Conservation (phyloP, 2,113 vertebrate genomes). For the Electrona antarctica region DNA sequence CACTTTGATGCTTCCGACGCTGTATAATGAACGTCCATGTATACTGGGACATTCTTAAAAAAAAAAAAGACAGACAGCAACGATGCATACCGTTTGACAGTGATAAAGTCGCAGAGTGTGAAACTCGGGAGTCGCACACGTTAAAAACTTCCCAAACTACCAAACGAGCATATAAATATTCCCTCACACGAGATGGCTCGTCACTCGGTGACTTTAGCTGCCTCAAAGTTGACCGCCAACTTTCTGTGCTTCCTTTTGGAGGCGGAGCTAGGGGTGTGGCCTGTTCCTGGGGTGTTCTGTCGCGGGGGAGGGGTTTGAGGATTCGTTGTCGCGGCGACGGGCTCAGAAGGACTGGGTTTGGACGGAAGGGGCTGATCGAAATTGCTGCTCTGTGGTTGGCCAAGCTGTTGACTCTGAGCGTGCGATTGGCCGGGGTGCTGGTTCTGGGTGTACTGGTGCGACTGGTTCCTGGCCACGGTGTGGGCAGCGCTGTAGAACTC, state of each 20-base stretch:
- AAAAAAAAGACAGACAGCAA: not conserved
- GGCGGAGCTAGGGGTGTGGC: conserved; percentile 81
- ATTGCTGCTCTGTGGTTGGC: conserved; percentile 25
- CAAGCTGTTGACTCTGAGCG: conserved; percentile 8
- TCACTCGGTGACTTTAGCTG: conserved; percentile 90
- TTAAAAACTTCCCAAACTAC: conserved; percentile 14
- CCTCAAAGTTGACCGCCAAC: conserved; percentile 94
- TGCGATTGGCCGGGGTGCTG: conserved; percentile 36
- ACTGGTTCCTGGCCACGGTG: conserved; percentile 59
- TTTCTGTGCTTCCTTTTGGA: conserved; percentile 92
- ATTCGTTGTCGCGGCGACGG: not conserved
- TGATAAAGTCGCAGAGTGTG: not conserved
- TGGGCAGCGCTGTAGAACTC: conserved; percentile 81
- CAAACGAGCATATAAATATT: not conserved
- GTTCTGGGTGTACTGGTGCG: conserved; percentile 33
- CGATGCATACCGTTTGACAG: conserved; percentile 17
- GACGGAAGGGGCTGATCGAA: conserved; percentile 51
- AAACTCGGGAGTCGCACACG: conserved; percentile 19
- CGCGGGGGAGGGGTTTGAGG: conserved; percentile 66
- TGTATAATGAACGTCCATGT: not conserved
- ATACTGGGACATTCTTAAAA: not conserved
- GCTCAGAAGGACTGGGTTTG: not conserved
- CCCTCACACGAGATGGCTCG: not conserved
- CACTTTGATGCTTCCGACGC: not conserved
- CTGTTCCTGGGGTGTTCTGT: conserved; percentile 56